Conservation (phyloP, 2,888 invertebrate species). For the Venusia cambrica region DNA sequence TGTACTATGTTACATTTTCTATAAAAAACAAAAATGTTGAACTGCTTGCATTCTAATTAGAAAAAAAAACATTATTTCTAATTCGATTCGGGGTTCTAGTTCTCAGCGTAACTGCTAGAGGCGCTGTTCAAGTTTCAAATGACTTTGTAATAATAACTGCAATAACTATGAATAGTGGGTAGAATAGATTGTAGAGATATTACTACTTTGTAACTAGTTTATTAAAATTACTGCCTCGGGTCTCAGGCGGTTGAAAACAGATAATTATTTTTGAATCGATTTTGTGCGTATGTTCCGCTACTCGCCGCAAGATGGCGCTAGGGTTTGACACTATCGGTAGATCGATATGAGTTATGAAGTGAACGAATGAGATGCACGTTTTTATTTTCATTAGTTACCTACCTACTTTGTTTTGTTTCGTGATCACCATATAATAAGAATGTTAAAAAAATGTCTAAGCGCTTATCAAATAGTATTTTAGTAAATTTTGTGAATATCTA, state of each 20-base stretch:
- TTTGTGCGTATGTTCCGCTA: constrained; percentile 50
- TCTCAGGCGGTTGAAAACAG: constrained; percentile 18
- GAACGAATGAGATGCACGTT: no score
- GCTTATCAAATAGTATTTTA: no score
- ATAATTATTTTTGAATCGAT: constrained; percentile 54
- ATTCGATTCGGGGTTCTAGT: constrained; percentile 11
- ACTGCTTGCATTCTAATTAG: no score
- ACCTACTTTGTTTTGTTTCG: neutral
- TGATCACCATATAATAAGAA: no score
- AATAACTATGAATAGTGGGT: neutral
- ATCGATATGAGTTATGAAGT: constrained; percentile 6
- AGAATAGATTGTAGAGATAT: constrained; percentile 4
- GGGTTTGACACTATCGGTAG: constrained; percentile 21
- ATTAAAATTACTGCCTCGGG: constrained; percentile 52
- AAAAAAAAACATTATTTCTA: no score
- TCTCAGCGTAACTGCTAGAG: constrained; percentile 14
- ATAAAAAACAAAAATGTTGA: no score
- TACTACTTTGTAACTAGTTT: constrained; percentile 15
- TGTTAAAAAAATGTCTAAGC: neutral
- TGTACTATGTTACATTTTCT: no score
- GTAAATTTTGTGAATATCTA: no score
- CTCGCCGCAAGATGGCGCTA: constrained; percentile 65
- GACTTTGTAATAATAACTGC: constrained; percentile 4
- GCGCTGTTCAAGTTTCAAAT: constrained; percentile 15
- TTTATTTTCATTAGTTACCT: no score